Evolutionary conservation across 2,113 vertebrate species (phyloP), one percentile per base, ranked within the genome.

Genomic region (Panthera leo): DNA sequence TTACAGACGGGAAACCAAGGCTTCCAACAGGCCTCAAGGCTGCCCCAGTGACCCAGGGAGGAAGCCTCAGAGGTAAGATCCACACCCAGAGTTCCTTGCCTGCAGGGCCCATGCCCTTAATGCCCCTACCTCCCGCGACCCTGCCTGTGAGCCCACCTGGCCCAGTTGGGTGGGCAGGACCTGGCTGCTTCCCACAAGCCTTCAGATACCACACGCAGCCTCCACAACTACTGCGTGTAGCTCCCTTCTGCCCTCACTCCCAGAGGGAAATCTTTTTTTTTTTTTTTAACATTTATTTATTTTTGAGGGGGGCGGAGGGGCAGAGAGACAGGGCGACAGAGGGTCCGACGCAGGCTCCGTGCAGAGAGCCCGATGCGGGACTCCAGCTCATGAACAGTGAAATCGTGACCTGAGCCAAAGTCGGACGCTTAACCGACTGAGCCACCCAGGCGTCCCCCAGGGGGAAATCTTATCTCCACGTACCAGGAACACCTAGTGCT

Each of bases 71-170:
- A 10, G 63, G 36, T 36, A 29, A 14, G 48, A n/a, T 0, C 36
- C 15, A 51, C 8, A 21, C 15, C 13, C 15, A 63, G 73, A 45
- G 27, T 42, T 55, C 51, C 84, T n/a, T 18, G 48, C 68, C 16
- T 65, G 29, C 71, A 5, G 71, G 55, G 45, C 7, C n/a, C 19
- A 58, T 2, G 1, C 0, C 71, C 84, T 45, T 12, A 39, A 12
- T 1, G 27, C 7, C 31, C 65, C 9, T 9, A 2, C 3, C 1
- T 29, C 36, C 39, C 29, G 16, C 4, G 0, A 31, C 7, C 2
- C 55, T 23, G 36, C 55, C 71, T 80, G 53, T 2, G 55, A 75
- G 45, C 13, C 45, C 7, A 19, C 45, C 65, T 19, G 48, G 7
- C n/a, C 65, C 79, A 63, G 16, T 61, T 25, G 71, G 5, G 18